Percentiles rank a stretch among this genome's conserved stretches.
Evolutionary conservation across 2,888 invertebrate species (phyloP).

Genomic region (Agonopterix subpropinquella): DNA sequence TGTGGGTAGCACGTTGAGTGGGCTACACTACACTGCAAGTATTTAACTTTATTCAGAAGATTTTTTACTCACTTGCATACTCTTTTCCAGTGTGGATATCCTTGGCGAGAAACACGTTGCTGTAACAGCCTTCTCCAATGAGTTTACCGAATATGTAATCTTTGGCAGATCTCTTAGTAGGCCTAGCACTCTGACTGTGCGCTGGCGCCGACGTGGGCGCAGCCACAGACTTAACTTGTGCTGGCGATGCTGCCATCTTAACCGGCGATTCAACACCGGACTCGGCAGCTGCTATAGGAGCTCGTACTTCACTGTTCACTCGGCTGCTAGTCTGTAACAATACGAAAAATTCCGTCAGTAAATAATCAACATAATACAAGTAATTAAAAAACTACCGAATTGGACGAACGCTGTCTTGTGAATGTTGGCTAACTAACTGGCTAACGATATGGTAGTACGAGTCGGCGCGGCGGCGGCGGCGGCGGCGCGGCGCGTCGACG

Average conservation of each 20-base stretch:
- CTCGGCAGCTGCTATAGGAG: slow-evolving; percentile 75
- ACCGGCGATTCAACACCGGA: slow-evolving; percentile 65
- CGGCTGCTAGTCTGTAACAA: slow-evolving; percentile 63
- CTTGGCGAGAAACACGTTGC: slow-evolving; percentile 95
- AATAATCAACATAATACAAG: background rate
- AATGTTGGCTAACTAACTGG: background rate
- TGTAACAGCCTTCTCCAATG: slow-evolving; percentile 98
- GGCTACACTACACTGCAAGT: background rate
- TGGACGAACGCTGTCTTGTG: background rate
- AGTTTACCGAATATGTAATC: slow-evolving; percentile 97
- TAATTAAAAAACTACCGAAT: slow-evolving; percentile 3
- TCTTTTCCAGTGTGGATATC: slow-evolving; percentile 92
- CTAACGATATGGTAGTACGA: background rate
- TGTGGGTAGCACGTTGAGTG: background rate
- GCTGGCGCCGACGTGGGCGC: slow-evolving; percentile 54
- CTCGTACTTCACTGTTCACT: slow-evolving; percentile 56
- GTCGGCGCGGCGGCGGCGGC: background rate
- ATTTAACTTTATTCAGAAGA: background rate
- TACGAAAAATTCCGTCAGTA: slow-evolving; percentile 2
- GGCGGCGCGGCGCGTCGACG: slow-evolving; percentile 31
- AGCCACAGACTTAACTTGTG: slow-evolving; percentile 55
- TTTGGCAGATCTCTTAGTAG: slow-evolving; percentile 83
- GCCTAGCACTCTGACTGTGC: slow-evolving; percentile 51
- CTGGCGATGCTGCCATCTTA: slow-evolving; percentile 68
- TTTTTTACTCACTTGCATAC: slow-evolving; percentile 90